Conservation (phyloP, 2,888 invertebrate genomes). For the Ichneumon xanthorius region DNA sequence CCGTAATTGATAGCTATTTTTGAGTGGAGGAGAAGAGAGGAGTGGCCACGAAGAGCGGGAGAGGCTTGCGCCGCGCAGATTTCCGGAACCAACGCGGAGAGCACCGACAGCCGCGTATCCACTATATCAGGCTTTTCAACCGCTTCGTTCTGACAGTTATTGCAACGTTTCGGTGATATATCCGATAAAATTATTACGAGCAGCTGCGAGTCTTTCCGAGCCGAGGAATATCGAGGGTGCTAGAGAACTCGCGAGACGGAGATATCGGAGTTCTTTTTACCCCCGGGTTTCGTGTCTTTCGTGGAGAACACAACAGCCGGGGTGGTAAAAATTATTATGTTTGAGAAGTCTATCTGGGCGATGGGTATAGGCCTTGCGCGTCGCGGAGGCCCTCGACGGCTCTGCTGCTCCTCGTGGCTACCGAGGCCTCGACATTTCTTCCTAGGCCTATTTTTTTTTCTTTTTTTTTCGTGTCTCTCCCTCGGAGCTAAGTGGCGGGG, state of each 20-base stretch:
- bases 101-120: constrained; percentile 71
- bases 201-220: constrained; percentile 75
- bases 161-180: constrained; percentile 77
- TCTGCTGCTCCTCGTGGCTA: constrained; percentile 30
- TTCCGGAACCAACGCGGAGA: constrained; percentile 73
- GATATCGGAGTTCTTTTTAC: constrained; percentile 5
- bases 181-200: constrained; percentile 81
- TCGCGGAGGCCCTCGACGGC: not conserved
- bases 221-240: constrained; percentile 32
- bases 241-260: not conserved
- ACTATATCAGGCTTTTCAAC: constrained; percentile 78
- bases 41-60: constrained; percentile 46
- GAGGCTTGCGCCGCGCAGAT: constrained; percentile 50
- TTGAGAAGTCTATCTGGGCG: constrained; percentile 59
- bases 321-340: constrained; percentile 63
- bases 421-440: constrained; percentile 34
- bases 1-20: constrained; percentile 59
- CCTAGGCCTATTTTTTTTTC: constrained; percentile 59
- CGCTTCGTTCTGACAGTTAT: constrained; percentile 80
- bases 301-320: constrained; percentile 36
- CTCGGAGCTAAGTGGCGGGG: constrained; percentile 77
- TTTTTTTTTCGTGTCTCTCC: constrained; percentile 69
- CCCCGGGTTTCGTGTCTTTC: constrained; percentile 29
- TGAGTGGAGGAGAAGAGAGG: constrained; percentile 52
- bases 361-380: constrained; percentile 27